Conservation (phyloP, 2,113 vertebrate species). For the Chiloscyllium plagiosum region DNA sequence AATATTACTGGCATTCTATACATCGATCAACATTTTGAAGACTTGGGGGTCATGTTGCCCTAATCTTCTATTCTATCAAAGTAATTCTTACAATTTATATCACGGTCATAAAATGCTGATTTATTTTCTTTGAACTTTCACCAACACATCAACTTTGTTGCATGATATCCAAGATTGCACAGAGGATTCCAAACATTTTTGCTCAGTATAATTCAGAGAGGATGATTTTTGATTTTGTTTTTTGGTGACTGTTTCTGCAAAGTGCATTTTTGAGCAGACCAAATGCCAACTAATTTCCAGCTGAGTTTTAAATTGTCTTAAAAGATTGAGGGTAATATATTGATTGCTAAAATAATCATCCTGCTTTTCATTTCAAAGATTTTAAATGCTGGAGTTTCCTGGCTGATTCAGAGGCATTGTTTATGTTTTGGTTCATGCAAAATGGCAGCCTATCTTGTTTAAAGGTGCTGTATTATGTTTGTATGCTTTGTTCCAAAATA, state of each 20-base stretch:
- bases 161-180: not conserved
- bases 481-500: not conserved
- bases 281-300: not conserved
- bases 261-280: not conserved
- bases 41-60: not conserved
- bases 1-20: not conserved
- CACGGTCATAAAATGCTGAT: not conserved
- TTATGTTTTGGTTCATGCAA: not conserved
- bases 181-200: not conserved
- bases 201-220: not conserved
- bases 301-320: not conserved
- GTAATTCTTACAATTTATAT: not conserved
- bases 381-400: not conserved
- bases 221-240: not conserved
- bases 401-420: not conserved
- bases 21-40: not conserved
- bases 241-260: not conserved
- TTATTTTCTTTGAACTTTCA: not conserved
- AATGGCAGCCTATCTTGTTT: not conserved
- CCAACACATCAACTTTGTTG: not conserved
- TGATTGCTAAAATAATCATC: not conserved
- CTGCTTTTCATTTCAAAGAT: not conserved
- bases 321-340: not conserved
- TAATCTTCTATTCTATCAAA: not conserved
- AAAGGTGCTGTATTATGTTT: not conserved